phyloP scores from a whole-genome alignment of 1,140 invertebrate species.

The Patella vulgata region DNA sequence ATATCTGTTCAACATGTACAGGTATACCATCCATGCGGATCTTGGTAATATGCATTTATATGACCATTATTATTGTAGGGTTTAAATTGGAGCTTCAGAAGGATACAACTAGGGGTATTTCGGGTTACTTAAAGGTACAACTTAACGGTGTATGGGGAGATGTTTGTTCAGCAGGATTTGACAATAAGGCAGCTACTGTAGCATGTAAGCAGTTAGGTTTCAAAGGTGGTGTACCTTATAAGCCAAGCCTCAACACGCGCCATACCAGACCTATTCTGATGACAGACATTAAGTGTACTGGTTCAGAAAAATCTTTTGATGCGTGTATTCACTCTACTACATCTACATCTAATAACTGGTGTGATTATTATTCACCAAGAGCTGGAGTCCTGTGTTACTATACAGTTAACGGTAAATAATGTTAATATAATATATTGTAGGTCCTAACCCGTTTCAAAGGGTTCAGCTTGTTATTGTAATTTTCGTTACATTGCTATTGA shows the following conservation, averaged over 20 bases:
- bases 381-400: slow-evolving; percentile 47
- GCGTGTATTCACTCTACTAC: slow-evolving; percentile 26
- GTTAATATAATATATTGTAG: too few species aligned
- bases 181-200: slow-evolving; percentile 38
- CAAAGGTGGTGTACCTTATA: slow-evolving; percentile 40
- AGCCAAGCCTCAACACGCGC: slow-evolving; percentile 11
- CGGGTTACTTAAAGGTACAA: slow-evolving; percentile 44
- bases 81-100: slow-evolving; percentile 33
- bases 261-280: slow-evolving; percentile 38
- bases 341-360: slow-evolving; percentile 15
- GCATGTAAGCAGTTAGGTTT: slow-evolving; percentile 49
- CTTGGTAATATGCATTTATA: too few species aligned
- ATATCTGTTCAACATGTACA: too few species aligned
- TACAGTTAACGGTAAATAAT: too few species aligned
- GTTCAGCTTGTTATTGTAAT: too few species aligned
- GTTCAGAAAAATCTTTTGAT: slow-evolving; percentile 20
- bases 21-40: too few species aligned
- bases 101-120: slow-evolving; percentile 25
- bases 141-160: slow-evolving; percentile 52
- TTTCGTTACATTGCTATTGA: too few species aligned
- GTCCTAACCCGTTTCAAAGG: too few species aligned
- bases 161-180: slow-evolving; percentile 49
- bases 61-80: too few species aligned
- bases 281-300: slow-evolving; percentile 38
- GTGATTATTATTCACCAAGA: slow-evolving; percentile 34